phyloP scores from a whole-genome alignment of 30 jellyfish, hydroid and myxozoan genomes.

The Turritopsis rubra region DNA sequence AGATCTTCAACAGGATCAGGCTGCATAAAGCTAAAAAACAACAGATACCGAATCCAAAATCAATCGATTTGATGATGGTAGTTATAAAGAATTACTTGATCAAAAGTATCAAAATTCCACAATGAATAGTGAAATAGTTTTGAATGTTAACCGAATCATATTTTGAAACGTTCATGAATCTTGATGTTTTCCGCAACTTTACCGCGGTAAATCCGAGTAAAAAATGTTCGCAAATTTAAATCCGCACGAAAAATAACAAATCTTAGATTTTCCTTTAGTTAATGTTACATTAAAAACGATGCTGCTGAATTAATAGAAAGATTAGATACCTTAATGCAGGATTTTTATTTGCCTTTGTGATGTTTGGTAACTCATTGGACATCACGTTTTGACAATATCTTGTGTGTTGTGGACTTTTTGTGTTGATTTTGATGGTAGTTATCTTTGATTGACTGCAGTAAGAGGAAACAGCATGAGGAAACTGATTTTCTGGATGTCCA shows the following conservation, averaged over 20 bases:
- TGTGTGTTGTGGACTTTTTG: neutral
- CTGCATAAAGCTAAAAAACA: neutral
- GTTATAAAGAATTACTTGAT: too few species aligned
- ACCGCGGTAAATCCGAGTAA: too few species aligned
- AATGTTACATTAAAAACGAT: too few species aligned
- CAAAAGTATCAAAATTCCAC: too few species aligned
- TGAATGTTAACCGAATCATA: too few species aligned
- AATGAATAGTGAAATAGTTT: too few species aligned
- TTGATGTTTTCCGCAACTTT: too few species aligned
- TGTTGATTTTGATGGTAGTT: neutral
- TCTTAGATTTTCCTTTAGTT: neutral
- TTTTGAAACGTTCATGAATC: too few species aligned
- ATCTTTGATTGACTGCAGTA: neutral
- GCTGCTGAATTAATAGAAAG: neutral
- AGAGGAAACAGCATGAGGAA: neutral
- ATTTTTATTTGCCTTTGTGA: neutral
- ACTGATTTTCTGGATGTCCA: neutral
- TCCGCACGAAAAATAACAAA: neutral
- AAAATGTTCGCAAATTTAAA: neutral
- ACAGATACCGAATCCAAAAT: too few species aligned
- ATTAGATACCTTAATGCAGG: neutral
- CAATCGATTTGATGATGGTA: too few species aligned
- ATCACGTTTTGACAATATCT: neutral
- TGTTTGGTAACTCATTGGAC: neutral
- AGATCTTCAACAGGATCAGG: neutral